phyloP scores from a whole-genome alignment of 2,113 vertebrate species.

The Pristiophorus japonicus region DNA sequence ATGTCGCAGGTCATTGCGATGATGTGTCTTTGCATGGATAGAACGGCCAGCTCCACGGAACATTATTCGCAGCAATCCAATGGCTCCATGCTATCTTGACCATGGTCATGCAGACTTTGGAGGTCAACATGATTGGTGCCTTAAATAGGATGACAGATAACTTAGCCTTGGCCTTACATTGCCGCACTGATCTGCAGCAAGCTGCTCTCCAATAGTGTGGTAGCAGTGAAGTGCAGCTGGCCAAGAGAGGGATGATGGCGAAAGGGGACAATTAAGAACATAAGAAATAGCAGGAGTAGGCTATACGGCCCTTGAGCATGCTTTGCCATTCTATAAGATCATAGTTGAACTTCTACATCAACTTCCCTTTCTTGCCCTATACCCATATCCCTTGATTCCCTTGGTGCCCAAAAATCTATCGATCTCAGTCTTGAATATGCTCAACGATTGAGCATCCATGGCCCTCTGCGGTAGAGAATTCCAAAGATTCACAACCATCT shows the following conservation, averaged over 20 bases:
- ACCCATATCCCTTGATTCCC: background rate
- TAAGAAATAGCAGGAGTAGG: no score
- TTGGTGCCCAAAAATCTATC: background rate
- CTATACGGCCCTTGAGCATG: background rate
- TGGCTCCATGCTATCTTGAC: background rate
- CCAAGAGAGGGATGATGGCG: background rate
- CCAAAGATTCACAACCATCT: background rate
- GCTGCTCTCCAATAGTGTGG: background rate
- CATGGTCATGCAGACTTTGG: background rate
- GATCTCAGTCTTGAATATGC: background rate
- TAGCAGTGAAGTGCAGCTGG: background rate
- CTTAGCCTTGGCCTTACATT: background rate
- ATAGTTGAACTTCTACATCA: background rate
- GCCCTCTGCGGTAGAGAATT: background rate
- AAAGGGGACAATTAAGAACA: no score
- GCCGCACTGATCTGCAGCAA: background rate
- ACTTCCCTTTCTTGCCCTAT: background rate
- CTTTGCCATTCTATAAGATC: no score
- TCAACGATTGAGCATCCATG: background rate
- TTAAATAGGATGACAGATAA: background rate
- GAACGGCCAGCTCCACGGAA: background rate
- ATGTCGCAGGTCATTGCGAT: no score
- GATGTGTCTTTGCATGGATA: no score
- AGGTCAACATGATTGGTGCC: background rate
- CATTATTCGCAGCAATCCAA: background rate